A percentile compares a stretch with the other conserved stretches of the same genome.
Conservation (phyloP, 2,797 vertebrate species). For the Schizothorax lantsangensis region DNA sequence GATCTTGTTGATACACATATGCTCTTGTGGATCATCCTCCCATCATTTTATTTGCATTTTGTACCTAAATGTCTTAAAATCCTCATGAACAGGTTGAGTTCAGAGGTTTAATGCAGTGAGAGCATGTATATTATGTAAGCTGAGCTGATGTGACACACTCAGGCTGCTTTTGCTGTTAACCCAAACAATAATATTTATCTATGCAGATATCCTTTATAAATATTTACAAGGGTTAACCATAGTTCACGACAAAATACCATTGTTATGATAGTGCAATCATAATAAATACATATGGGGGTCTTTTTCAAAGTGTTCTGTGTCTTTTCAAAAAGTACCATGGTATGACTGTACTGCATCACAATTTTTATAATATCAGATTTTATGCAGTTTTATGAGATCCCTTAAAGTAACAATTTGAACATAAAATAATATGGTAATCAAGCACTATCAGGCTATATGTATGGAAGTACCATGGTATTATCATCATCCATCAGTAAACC, state of each 20-base stretch:
- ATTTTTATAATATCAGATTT: neutral
- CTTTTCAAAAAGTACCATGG: neutral
- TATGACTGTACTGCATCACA: neutral
- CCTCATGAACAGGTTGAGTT: neutral
- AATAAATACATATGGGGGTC: neutral
- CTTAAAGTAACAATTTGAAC: neutral
- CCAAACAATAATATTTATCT: slow-evolving; percentile 1
- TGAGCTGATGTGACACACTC: neutral
- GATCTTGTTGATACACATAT: neutral
- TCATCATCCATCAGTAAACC: neutral
- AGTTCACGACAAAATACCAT: neutral
- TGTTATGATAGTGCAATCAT: neutral
- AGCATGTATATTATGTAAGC: slow-evolving; percentile 17
- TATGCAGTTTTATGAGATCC: neutral
- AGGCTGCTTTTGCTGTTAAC: neutral
- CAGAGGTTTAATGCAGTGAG: neutral
- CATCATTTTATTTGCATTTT: neutral
- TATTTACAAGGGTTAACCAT: neutral
- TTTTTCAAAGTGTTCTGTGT: neutral
- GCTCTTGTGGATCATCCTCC: neutral
- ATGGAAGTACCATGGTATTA: neutral
- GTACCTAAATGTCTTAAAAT: neutral
- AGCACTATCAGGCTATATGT: neutral
- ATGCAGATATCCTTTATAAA: slow-evolving; percentile 1
- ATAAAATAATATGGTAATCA: neutral